A percentile compares a stretch with the other conserved stretches of the same genome.
These are phyloP conservation scores for Brachyopa scutellaris DNA, from an alignment of 2,888 invertebrate genomes.

Conservation along the genomic window DNA sequence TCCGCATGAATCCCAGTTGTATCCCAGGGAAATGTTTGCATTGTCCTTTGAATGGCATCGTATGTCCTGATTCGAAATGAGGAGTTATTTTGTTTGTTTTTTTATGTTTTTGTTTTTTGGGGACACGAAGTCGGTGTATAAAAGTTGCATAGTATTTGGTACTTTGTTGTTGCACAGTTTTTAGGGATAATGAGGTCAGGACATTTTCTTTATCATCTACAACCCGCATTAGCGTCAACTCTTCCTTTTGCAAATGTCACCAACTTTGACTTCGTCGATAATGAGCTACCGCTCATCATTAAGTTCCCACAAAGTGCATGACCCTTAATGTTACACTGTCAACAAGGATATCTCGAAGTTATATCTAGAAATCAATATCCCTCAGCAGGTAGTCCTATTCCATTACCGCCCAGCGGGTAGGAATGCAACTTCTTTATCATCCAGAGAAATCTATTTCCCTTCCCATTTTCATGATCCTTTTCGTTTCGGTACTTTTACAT, in stretches of 20 bases:
- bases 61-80: conserved; percentile 33
- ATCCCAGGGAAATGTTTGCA: conserved; percentile 42
- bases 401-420: conserved; percentile 11
- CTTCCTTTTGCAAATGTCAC: no score
- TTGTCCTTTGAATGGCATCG: conserved; percentile 41
- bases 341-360: not conserved
- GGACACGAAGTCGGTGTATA: no score
- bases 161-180: no score
- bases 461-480: conserved; percentile 17
- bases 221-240: no score
- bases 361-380: conserved; percentile 13
- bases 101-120: no score
- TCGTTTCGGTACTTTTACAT: conserved; percentile 32
- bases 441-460: conserved; percentile 21
- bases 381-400: not conserved
- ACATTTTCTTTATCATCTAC: no score
- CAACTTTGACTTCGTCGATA: no score
- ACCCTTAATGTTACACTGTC: conserved; percentile 20
- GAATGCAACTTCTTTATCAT: conserved; percentile 27
- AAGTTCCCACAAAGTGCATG: conserved; percentile 31
- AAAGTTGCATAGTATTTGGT: no score
- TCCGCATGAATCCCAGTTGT: conserved; percentile 60
- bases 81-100: no score
- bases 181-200: no score
- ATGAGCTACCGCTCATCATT: conserved; percentile 21